Evolutionary conservation across 2,888 invertebrate species (phyloP).

Genomic region (Linnaemya tessellans): DNA sequence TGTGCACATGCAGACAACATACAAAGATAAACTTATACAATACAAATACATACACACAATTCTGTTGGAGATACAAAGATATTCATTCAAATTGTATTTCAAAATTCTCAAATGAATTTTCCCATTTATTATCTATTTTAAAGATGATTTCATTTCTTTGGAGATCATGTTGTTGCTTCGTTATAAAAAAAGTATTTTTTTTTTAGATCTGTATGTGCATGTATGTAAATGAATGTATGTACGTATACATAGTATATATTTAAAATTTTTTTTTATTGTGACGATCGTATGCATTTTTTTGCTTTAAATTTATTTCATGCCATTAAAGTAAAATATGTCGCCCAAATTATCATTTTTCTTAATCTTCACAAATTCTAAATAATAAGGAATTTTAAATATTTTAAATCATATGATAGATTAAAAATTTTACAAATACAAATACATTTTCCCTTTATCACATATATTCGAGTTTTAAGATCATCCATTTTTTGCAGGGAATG

Average conservation of each 20-base stretch:
- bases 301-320: slow-evolving; percentile 27
- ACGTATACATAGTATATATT: too few relatives aligned
- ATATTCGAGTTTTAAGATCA: not conserved
- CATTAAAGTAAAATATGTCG: slow-evolving; percentile 2
- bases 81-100: slow-evolving; percentile 45
- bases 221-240: too few relatives aligned
- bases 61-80: slow-evolving; percentile 37
- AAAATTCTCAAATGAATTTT: slow-evolving; percentile 36
- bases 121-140: slow-evolving; percentile 9
- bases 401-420: not conserved
- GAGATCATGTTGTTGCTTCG: slow-evolving; percentile 1
- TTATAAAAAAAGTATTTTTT: not conserved
- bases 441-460: not conserved
- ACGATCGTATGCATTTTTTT: slow-evolving; percentile 26
- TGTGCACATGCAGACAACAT: not conserved
- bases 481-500: not conserved
- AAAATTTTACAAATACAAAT: too few relatives aligned
- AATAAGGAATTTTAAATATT: not conserved
- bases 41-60: not conserved
- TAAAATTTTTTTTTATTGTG: slow-evolving; percentile 26
- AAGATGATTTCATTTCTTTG: slow-evolving; percentile 48
- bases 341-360: slow-evolving; percentile 20
- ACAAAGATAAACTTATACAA: not conserved
- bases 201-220: too few relatives aligned
- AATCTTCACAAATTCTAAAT: not conserved